Evolutionary conservation across 2,797 vertebrate genomes (phyloP).

Genomic region (Lepus townsendii): DNA sequence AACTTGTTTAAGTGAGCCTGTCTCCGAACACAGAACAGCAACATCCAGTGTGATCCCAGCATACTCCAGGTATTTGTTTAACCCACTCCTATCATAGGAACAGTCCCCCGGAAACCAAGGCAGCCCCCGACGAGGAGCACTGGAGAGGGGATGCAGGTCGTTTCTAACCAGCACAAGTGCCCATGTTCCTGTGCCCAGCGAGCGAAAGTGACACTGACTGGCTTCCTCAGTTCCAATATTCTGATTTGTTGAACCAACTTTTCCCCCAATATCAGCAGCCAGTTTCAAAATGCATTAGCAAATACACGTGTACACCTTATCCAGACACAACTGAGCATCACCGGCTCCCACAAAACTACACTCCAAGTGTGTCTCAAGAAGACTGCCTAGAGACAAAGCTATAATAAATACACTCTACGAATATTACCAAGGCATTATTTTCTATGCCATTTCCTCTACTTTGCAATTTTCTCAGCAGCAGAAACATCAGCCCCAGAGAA

Average conservation of each 20-base stretch:
- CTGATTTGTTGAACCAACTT: constrained; percentile 76
- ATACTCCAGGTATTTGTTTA: constrained; percentile 58
- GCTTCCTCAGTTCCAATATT: constrained; percentile 36
- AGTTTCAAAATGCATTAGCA: constrained; percentile 63
- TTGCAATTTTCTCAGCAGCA: constrained; percentile 71
- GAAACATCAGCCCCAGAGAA: constrained; percentile 70
- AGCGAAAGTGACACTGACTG: not conserved
- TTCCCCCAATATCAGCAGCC: constrained; percentile 14
- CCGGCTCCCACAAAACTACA: constrained; percentile 61
- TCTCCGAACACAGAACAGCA: constrained; percentile 57
- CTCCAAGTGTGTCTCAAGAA: constrained; percentile 70
- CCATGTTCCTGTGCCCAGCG: not conserved
- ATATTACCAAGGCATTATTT: constrained; percentile 65
- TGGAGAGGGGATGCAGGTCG: constrained; percentile 43
- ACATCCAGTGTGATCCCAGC: not conserved
- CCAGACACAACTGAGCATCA: constrained; percentile 25
- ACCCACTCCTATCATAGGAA: constrained; percentile 51
- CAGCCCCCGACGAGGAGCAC: constrained; percentile 65
- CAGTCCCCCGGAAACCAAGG: constrained; percentile 77
- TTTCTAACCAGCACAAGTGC: constrained; percentile 1
- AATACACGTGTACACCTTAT: constrained; percentile 60
- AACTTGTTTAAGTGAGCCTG: constrained; percentile 56
- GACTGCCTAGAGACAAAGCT: constrained; percentile 79
- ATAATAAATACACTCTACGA: constrained; percentile 70
- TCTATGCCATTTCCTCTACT: constrained; percentile 74